Evolutionary conservation across 2,113 vertebrate genomes (phyloP), one percentile per base, ranked within the genome.

Genomic region (Actenoides hombroni): DNA sequence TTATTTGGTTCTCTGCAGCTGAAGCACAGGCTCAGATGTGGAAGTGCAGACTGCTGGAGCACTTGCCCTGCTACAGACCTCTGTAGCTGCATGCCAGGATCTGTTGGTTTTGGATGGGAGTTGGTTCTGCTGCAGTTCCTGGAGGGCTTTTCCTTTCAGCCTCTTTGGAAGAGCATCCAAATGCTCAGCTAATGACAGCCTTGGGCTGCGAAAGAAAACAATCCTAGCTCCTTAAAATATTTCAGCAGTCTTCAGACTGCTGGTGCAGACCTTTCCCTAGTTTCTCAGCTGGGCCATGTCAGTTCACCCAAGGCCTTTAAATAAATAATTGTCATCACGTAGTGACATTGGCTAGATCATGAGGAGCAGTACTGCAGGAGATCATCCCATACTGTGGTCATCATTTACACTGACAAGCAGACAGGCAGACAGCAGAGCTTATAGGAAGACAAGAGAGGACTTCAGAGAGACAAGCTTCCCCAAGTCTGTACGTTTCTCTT

Each of bases 181-280:
- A 48, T 85, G 37, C 64, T 56, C 91, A 75, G 76, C 54, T 90
- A 90, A 74, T 94, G 90, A 80, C 77, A 95, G 44, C 87, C 74
- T 51, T 71, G 88, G 48, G 80, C 86, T 77, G 48, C 35, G 69
- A 84, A 81, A 83, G 80, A 67, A 82, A 92, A 54, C 64, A 70
- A 14, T 39, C 54, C 49, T 10, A 17, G 42, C 60, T 11, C 48
- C 83, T 92, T 86, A 59, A 83, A 80, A 35, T 86, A 86, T 5
- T 67, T 77, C 76, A 80, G 48, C 85, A 70, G 40, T 35, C 69
- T 57, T 78, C 64, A 88, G 65, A 33, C 64, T 83, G 83, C 59
- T 29, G 76, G 49, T 33, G 59, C n/a, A 49, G 59, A 74, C 88
- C 35, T 71, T 81, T 42, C 69, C 28, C 65, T 51, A 83, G 89